Percentiles rank a stretch among this genome's conserved stretches.
phyloP scores from a whole-genome alignment of 2,888 invertebrate genomes.

The Tuberolachnus salignus region DNA sequence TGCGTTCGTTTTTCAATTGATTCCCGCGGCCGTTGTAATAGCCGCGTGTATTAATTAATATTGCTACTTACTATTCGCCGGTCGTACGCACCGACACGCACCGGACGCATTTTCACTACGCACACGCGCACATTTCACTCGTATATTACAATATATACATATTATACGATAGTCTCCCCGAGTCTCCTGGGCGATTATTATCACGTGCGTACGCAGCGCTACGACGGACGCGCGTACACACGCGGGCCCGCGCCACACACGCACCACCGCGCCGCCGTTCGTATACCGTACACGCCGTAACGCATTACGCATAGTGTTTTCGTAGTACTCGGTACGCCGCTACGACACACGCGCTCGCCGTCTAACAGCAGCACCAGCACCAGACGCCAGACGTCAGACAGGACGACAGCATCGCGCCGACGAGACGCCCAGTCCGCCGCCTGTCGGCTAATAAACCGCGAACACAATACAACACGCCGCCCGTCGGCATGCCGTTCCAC shows the following conservation, averaged over 20 bases:
- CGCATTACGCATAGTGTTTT: no score
- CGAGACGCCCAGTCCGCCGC: not conserved
- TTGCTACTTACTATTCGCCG: not conserved
- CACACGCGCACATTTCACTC: not conserved
- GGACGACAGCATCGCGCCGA: not conserved
- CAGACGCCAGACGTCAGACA: slow-evolving; percentile 3
- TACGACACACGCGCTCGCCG: slow-evolving; percentile 28
- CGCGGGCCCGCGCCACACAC: slow-evolving; percentile 1
- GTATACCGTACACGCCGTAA: no score
- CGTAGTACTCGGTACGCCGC: no score
- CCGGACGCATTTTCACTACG: not conserved
- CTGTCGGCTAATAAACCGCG: not conserved
- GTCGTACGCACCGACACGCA: not conserved
- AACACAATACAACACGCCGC: not conserved
- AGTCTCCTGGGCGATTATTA: no score
- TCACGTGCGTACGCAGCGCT: not conserved
- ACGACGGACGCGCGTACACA: slow-evolving; percentile 25
- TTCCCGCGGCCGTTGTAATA: not conserved
- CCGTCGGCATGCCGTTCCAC: slow-evolving; percentile 1
- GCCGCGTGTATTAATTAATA: not conserved
- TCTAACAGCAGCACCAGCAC: slow-evolving; percentile 4
- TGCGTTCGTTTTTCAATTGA: no score
- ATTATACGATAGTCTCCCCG: no score
- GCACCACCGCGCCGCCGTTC: not conserved
- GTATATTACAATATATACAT: not conserved